phyloP scores from a whole-genome alignment of 2,797 vertebrate genomes.

The Ficedula albicollis region DNA sequence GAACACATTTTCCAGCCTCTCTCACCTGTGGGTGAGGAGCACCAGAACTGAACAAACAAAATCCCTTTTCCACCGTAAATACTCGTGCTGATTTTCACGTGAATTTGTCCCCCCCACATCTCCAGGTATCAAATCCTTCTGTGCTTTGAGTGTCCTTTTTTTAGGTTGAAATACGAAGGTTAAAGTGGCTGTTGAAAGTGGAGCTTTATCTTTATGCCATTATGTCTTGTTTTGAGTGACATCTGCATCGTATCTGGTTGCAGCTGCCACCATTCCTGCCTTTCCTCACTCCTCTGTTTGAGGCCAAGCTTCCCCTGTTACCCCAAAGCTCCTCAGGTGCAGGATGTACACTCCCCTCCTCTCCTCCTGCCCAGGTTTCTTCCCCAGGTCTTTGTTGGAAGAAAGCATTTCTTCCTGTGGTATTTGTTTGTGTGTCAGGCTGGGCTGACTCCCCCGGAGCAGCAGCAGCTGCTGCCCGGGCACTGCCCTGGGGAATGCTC shows the following conservation, averaged over 20 bases:
- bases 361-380: slow-evolving; percentile 10
- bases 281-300: neutral
- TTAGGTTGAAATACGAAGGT: neutral
- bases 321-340: neutral
- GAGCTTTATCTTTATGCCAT: neutral
- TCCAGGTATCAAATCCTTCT: neutral
- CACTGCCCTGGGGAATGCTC: slow-evolving; percentile 53
- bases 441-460: slow-evolving; percentile 31
- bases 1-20: neutral
- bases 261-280: neutral
- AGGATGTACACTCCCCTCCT: neutral
- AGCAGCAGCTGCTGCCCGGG: slow-evolving; percentile 54
- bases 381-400: slow-evolving; percentile 32
- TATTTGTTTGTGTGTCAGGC: slow-evolving; percentile 48
- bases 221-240: neutral
- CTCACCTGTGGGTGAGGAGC: neutral
- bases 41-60: neutral
- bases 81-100: rapidly evolving
- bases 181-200: neutral
- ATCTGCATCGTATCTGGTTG: neutral
- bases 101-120: rapidly evolving
- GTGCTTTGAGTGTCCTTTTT: neutral
- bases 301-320: neutral
- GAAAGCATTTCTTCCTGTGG: slow-evolving; percentile 45
- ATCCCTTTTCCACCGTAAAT: neutral